phyloP scores from a whole-genome alignment of 2,113 vertebrate species.

The Pundamilia nyererei region DNA sequence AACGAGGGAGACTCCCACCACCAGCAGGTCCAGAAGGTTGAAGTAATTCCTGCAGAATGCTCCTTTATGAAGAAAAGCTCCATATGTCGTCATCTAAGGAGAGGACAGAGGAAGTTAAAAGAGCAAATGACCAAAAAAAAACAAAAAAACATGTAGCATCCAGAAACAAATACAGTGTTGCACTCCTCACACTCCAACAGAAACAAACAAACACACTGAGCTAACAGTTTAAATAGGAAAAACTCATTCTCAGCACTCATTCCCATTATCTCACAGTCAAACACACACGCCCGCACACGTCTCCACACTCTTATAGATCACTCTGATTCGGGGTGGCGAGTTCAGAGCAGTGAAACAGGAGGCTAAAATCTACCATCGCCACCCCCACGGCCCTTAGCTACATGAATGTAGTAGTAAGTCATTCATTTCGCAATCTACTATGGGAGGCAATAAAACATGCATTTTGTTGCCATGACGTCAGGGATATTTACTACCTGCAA shows the following conservation, averaged over 20 bases:
- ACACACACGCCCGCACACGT: slow-evolving; percentile 11
- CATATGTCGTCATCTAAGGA: slow-evolving; percentile 92
- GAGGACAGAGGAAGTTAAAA: slow-evolving; percentile 13
- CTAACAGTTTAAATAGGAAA: background rate
- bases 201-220: background rate
- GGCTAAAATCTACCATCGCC: slow-evolving; percentile 53
- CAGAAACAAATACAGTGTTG: background rate
- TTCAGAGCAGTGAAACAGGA: slow-evolving; percentile 55
- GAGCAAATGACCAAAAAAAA: background rate
- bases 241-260: background rate
- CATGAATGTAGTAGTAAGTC: slow-evolving; percentile 78
- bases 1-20: slow-evolving; percentile 96
- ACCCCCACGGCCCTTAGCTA: slow-evolving; percentile 58
- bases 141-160: background rate
- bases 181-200: background rate
- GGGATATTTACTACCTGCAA: slow-evolving; percentile 41
- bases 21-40: slow-evolving; percentile 95
- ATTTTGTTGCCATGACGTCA: slow-evolving; percentile 63
- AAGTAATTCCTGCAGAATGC: slow-evolving; percentile 99
- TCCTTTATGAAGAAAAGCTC: slow-evolving; percentile 97
- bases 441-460: slow-evolving; percentile 72
- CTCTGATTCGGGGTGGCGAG: slow-evolving; percentile 68
- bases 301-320: slow-evolving; percentile 62
- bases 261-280: background rate
- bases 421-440: slow-evolving; percentile 70